A percentile compares a stretch with the other conserved stretches of the same genome.
phyloP scores from a whole-genome alignment of 1,140 invertebrate genomes.

The Pogonomyrmex barbatus region DNA sequence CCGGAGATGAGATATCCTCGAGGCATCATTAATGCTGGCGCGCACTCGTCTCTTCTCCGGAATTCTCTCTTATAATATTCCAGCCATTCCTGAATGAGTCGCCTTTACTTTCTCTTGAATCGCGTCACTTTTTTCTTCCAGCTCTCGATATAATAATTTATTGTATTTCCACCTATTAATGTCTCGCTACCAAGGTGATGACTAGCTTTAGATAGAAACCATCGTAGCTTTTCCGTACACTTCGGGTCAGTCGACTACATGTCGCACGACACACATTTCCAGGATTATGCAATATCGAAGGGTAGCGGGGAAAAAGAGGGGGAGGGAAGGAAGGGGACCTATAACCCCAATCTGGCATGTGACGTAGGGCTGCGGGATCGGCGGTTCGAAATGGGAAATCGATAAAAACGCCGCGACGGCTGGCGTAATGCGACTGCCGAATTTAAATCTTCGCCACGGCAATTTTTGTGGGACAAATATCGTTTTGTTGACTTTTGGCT shows the following conservation, averaged over 20 bases:
- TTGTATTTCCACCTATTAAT: constrained; percentile 78
- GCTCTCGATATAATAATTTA: constrained; percentile 79
- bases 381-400: constrained; percentile 60
- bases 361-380: constrained; percentile 59
- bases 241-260: constrained; percentile 36
- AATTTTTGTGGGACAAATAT: constrained; percentile 61
- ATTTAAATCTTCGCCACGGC: constrained; percentile 60
- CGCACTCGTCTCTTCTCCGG: constrained; percentile 61
- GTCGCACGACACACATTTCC: constrained; percentile 44
- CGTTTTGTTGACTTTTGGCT: constrained; percentile 54
- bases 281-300: constrained; percentile 63
- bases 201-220: constrained; percentile 14
- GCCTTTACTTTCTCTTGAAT: constrained; percentile 64
- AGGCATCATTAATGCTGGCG: constrained; percentile 83
- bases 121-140: constrained; percentile 66
- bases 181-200: neutral
- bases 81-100: constrained; percentile 64
- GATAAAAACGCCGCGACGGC: constrained; percentile 58
- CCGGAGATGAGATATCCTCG: constrained; percentile 70
- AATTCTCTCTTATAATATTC: constrained; percentile 79
- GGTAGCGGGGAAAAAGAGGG: constrained; percentile 28
- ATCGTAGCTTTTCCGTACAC: neutral
- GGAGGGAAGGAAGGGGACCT: constrained; percentile 16
- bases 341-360: constrained; percentile 61
- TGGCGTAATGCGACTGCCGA: constrained; percentile 60